Percentiles rank a stretch among this genome's conserved stretches.
Evolutionary conservation across 2,888 invertebrate species (phyloP).

Genomic region (Leptothorax acervorum): DNA sequence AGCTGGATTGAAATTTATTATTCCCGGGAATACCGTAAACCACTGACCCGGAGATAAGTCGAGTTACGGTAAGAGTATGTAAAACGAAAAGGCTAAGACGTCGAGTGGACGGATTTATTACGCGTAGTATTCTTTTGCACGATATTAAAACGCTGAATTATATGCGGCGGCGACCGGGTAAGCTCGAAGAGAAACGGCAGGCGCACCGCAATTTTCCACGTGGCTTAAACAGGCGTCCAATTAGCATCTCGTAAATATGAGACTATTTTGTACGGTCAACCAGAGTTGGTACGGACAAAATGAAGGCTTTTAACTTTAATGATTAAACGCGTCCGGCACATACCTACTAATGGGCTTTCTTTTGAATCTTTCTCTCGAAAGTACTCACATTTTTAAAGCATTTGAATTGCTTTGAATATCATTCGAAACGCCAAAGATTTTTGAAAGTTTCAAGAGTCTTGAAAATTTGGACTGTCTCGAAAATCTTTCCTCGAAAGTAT

Average conservation of each 20-base stretch:
- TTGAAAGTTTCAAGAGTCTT: not conserved
- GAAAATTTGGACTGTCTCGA: not conserved
- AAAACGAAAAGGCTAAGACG: constrained; percentile 36
- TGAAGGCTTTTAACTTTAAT: not conserved
- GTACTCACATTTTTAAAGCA: not conserved
- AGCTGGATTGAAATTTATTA: constrained; percentile 39
- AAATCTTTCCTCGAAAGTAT: not conserved
- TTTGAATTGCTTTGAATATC: not conserved
- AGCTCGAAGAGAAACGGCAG: not conserved
- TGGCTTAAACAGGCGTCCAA: constrained; percentile 1
- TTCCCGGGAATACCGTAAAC: constrained; percentile 46
- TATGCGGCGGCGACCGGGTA: not conserved
- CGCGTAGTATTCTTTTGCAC: constrained; percentile 38
- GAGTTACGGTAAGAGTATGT: constrained; percentile 43
- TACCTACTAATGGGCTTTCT: not conserved
- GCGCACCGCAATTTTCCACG: not conserved
- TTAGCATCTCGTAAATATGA: constrained; percentile 5
- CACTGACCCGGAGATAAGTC: constrained; percentile 38
- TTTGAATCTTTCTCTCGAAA: not conserved
- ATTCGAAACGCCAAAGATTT: not conserved
- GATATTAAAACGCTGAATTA: constrained; percentile 45
- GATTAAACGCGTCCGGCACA: not conserved
- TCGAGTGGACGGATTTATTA: constrained; percentile 37
- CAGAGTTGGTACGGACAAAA: too few relatives aligned
- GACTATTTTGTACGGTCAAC: not conserved